These are phyloP conservation scores for Haliclystus octoradiatus DNA, from an alignment of 30 jellyfish, hydroid and myxozoan species.

Conservation along the genomic window DNA sequence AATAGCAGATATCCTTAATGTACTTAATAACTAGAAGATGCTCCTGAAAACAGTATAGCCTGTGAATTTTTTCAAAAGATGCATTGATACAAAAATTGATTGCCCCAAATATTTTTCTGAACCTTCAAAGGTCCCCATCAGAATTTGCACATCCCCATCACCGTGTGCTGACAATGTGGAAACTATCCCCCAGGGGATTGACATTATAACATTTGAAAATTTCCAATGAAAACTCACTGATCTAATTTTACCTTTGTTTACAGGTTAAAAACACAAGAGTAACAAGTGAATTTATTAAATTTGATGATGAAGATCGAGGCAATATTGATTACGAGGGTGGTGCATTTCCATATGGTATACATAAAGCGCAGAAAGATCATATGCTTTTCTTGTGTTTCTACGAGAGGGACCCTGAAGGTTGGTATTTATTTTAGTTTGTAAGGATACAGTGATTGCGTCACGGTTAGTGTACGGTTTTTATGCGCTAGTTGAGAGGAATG, in stretches of 20 bases:
- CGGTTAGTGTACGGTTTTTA: neutral
- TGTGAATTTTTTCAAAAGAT: too few species aligned
- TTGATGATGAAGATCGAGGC: constrained; percentile 91
- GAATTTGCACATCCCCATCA: too few species aligned
- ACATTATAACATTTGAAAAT: too few species aligned
- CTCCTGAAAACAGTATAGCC: too few species aligned
- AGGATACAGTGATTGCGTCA: neutral
- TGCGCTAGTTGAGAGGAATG: neutral
- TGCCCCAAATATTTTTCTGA: too few species aligned
- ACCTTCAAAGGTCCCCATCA: too few species aligned
- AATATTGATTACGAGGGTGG: constrained; percentile 86
- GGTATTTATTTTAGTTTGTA: neutral
- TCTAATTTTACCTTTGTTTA: constrained; percentile 4
- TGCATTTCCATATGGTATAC: constrained; percentile 78
- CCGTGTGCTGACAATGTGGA: too few species aligned
- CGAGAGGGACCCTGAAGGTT: constrained; percentile 49
- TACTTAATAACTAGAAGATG: too few species aligned
- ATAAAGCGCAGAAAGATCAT: constrained; percentile 82
- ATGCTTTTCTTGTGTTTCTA: constrained; percentile 76
- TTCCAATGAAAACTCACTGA: too few species aligned
- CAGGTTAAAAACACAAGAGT: constrained; percentile 56
- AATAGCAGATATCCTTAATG: too few species aligned
- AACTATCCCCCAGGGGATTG: too few species aligned
- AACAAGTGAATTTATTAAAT: constrained; percentile 72
- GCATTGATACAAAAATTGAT: too few species aligned